Conservation (phyloP, 2,888 invertebrate species). For the Globia sparganii region DNA sequence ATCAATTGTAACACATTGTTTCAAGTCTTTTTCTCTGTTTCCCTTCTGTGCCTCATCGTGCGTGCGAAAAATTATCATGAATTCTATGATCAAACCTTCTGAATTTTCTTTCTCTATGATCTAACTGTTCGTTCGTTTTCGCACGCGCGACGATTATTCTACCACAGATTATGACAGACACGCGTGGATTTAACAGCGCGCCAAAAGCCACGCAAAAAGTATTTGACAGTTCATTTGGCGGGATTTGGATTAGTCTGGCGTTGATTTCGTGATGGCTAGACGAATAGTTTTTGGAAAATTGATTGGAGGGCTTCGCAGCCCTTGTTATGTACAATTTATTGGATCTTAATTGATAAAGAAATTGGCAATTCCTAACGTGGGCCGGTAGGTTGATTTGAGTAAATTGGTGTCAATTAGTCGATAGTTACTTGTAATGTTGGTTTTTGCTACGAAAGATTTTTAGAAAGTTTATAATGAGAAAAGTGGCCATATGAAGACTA, state of each 20-base stretch:
- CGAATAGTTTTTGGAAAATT: slow-evolving; percentile 49
- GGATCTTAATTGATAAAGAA: slow-evolving; percentile 19
- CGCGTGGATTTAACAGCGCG: slow-evolving; percentile 56
- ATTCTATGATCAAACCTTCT: slow-evolving; percentile 38
- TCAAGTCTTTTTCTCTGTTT: too few relatives aligned
- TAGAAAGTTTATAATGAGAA: slow-evolving; percentile 21
- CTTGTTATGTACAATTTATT: slow-evolving; percentile 17
- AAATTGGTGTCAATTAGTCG: slow-evolving; percentile 31
- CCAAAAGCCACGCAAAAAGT: slow-evolving; percentile 61
- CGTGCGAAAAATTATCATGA: background rate
- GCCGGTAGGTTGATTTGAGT: background rate
- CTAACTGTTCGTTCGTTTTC: slow-evolving; percentile 62
- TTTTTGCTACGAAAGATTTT: background rate
- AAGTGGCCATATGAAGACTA: background rate
- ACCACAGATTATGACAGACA: slow-evolving; percentile 64
- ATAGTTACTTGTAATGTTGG: slow-evolving; percentile 11
- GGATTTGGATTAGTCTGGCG: slow-evolving; percentile 58
- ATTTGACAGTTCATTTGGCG: slow-evolving; percentile 66
- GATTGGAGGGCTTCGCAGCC: slow-evolving; percentile 20
- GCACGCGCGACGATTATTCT: slow-evolving; percentile 67
- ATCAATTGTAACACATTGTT: too few relatives aligned
- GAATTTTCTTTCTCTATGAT: slow-evolving; percentile 20
- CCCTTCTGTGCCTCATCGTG: too few relatives aligned
- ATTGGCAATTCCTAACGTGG: background rate
- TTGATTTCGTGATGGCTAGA: slow-evolving; percentile 43